Percentiles rank a stretch among this genome's conserved stretches.
These are phyloP conservation scores for Blera fallax DNA, from an alignment of 2,888 invertebrate species.

Conservation along the genomic window DNA sequence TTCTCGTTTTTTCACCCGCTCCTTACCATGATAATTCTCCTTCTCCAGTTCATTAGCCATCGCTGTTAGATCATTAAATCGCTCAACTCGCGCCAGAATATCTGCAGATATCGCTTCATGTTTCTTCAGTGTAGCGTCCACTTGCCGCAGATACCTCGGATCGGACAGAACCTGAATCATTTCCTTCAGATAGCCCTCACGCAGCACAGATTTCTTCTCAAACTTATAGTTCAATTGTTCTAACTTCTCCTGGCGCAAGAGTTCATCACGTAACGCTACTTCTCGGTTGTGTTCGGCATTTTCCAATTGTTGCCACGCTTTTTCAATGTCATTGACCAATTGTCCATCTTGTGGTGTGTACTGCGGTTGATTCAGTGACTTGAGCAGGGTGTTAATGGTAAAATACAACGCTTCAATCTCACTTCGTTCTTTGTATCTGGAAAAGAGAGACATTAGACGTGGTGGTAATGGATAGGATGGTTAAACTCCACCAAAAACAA, in stretches of 20 bases:
- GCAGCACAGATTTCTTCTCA: slow-evolving; percentile 95
- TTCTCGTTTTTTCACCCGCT: slow-evolving; percentile 86
- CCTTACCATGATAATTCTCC: slow-evolving; percentile 95
- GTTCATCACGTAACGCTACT: slow-evolving; percentile 94
- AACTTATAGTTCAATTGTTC: slow-evolving; percentile 98
- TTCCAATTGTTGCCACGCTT: slow-evolving; percentile 96
- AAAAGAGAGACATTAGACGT: background rate
- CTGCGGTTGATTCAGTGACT: slow-evolving; percentile 94
- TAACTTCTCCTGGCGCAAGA: slow-evolving; percentile 94
- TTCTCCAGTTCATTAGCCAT: slow-evolving; percentile 96
- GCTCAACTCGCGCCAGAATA: slow-evolving; percentile 95
- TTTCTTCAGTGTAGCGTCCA: slow-evolving; percentile 98
- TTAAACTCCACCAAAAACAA: background rate
- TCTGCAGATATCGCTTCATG: slow-evolving; percentile 99
- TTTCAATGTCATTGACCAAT: slow-evolving; percentile 96
- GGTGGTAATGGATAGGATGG: background rate
- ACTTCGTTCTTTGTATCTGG: slow-evolving; percentile 96
- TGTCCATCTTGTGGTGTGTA: slow-evolving; percentile 94
- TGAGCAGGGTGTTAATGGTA: slow-evolving; percentile 97
- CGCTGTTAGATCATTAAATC: slow-evolving; percentile 95
- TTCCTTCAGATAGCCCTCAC: slow-evolving; percentile 97
- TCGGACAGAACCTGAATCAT: slow-evolving; percentile 98
- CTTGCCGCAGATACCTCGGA: slow-evolving; percentile 94
- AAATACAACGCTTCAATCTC: slow-evolving; percentile 98
- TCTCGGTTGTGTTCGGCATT: slow-evolving; percentile 97